A percentile compares a stretch with the other conserved stretches of the same genome.
phyloP scores from a whole-genome alignment of 2,113 vertebrate species.

The Diadophis punctatus region DNA sequence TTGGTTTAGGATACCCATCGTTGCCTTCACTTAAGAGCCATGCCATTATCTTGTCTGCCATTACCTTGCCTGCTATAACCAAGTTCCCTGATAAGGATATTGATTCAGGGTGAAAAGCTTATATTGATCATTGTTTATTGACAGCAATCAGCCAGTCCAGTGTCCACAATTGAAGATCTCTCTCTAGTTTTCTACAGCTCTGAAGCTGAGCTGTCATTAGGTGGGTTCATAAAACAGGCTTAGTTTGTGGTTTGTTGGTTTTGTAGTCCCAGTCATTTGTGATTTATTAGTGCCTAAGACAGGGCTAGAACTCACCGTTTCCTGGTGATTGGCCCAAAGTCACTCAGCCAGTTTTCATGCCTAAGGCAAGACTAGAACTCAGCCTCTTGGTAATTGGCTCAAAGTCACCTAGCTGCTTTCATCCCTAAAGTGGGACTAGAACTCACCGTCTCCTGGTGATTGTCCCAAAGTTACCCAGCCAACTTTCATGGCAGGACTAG shows the following conservation, averaged over 20 bases:
- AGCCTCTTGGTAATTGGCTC: too few relatives aligned
- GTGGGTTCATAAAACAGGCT: background rate
- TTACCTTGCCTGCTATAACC: background rate
- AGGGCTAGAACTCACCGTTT: background rate
- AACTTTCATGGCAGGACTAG: too few relatives aligned
- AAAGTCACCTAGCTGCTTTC: too few relatives aligned
- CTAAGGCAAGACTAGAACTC: background rate
- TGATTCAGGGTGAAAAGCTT: background rate
- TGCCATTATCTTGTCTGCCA: too few relatives aligned
- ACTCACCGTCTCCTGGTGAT: too few relatives aligned
- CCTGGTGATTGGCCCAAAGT: too few relatives aligned
- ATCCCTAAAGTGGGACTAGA: too few relatives aligned
- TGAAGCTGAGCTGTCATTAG: background rate
- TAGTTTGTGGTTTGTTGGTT: background rate
- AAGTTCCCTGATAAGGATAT: background rate
- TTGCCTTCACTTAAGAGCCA: background rate
- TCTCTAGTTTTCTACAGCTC: background rate
- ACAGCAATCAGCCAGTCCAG: background rate
- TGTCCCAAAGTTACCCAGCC: too few relatives aligned
- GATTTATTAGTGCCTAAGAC: background rate
- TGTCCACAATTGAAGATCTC: background rate
- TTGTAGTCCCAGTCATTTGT: background rate
- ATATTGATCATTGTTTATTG: background rate
- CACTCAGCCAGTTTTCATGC: too few relatives aligned
- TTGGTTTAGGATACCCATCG: background rate